Base-by-base conservation (phyloP, 2,113 vertebrate species). In the Castor canadensis region DNA sequence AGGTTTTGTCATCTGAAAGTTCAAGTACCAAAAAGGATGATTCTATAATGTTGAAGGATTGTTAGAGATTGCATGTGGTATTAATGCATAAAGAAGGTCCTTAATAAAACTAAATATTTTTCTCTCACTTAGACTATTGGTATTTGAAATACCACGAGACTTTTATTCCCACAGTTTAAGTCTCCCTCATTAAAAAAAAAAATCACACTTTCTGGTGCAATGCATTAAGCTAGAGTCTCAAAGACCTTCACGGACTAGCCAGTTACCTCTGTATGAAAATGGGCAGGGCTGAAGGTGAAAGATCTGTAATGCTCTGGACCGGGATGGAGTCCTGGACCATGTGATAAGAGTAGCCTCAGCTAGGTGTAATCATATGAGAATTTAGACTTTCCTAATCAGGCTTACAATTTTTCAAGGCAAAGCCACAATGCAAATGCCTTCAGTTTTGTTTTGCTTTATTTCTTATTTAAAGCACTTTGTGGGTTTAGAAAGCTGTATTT, bases 1-100 rank as follows among this genome's bases (percentile, higher is more conserved):
- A 71, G 67, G 26, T 82, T 84, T 67, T 81, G 35, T 77, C 77
- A 47, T 62, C 24, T 77, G 24, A 72, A 38, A 85, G 91, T 75
- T n/a, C 12, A 28, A 84, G 4, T 16, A 16, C 17, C 56, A 66
- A 40, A 58, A 58, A 67, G 32, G n/a, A 72, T 30, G 28, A 66
- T 60, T 77, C 72, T 38, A 10, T 22, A 43, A 45, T 90, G n/a
- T 72, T 84, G 40, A 52, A 28, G 43, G 35, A 35, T 45, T 54
- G 22, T 60, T 47, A 56, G n/a, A 26, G 43, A 58, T 72, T 38
- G 15, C 13, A 19, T 38, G 9, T 43, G 43, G 5, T 40, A 17
- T 87, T 35, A 67, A 73, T 75, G 35, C 26, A 26, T 43, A 79
- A 24, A 32, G 16, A 90, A 87, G 28, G 5, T 47, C 7, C 9